Conservation (phyloP, 1,140 invertebrate species). For the Caerostris darwini region DNA sequence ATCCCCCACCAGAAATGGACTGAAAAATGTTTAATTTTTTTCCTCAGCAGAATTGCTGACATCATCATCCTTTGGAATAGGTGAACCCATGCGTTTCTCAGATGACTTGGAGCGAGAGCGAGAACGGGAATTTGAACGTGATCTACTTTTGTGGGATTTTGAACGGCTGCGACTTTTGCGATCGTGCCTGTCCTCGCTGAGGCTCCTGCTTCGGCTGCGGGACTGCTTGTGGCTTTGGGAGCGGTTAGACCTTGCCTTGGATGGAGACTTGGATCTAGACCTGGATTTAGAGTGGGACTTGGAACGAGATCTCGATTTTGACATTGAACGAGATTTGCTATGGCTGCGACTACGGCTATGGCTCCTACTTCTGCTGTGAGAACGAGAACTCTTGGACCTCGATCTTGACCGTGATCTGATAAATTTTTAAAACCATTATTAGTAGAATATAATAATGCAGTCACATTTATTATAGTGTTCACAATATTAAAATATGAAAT, state of each 20-base stretch:
- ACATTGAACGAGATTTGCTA: conserved; percentile 78
- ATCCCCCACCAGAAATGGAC: background rate
- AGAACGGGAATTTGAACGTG: conserved; percentile 80
- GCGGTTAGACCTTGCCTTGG: conserved; percentile 78
- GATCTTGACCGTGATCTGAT: conserved; percentile 78
- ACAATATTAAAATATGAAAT: too few species aligned
- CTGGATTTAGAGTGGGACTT: conserved; percentile 81
- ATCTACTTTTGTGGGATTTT: conserved; percentile 77
- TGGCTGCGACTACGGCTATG: conserved; percentile 79
- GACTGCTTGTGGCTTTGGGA: conserved; percentile 78
- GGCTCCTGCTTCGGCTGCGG: conserved; percentile 81
- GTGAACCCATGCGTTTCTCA: conserved; percentile 58
- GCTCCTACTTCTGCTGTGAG: conserved; percentile 80
- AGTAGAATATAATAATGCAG: too few species aligned
- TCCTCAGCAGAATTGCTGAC: conserved; percentile 71
- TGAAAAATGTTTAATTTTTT: conserved; percentile 37
- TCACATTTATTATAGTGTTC: too few species aligned
- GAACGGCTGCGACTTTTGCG: conserved; percentile 70
- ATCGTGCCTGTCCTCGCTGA: conserved; percentile 35
- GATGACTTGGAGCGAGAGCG: conserved; percentile 76
- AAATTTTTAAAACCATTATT: too few species aligned
- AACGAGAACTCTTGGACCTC: conserved; percentile 81
- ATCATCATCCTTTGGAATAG: conserved; percentile 50
- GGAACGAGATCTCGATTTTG: conserved; percentile 81
- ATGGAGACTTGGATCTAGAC: conserved; percentile 81